phyloP scores from a whole-genome alignment of 2,797 vertebrate species.

The Bryconaethiops microstoma region DNA sequence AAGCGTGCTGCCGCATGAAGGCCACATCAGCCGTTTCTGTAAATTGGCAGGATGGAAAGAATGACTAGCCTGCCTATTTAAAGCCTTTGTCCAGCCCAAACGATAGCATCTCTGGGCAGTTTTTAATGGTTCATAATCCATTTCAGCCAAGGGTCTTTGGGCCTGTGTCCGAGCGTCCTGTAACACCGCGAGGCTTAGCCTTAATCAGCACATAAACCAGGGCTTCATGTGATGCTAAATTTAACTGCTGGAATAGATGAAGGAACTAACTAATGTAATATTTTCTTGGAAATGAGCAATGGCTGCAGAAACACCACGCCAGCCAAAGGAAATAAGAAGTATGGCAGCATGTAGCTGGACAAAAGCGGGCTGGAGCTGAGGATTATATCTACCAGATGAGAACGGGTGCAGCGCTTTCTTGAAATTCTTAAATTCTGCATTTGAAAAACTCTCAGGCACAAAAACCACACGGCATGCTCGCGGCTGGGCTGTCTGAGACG shows the following conservation, averaged over 20 bases:
- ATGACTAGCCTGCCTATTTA: constrained; percentile 73
- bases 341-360: not conserved
- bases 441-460: not conserved
- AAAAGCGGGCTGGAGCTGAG: constrained; percentile 1
- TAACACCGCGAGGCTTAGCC: constrained; percentile 31
- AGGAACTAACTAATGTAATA: constrained; percentile 31
- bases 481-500: constrained; percentile 3
- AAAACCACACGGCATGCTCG: constrained; percentile 3
- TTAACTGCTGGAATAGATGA: constrained; percentile 15
- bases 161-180: constrained; percentile 12
- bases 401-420: not conserved
- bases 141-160: constrained; percentile 22
- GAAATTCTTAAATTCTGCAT: not conserved
- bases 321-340: constrained; percentile 22
- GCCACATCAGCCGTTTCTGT: constrained; percentile 7
- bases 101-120: constrained; percentile 69
- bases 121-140: constrained; percentile 71
- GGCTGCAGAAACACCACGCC: constrained; percentile 6
- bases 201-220: constrained; percentile 37
- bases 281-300: constrained; percentile 34
- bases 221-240: constrained; percentile 39
- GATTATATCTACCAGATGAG: not conserved
- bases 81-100: constrained; percentile 63
- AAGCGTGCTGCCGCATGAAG: not conserved
- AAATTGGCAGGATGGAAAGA: constrained; percentile 45